Conservation (phyloP, 1,140 invertebrate species). For the Muscidifurax raptorellus region DNA sequence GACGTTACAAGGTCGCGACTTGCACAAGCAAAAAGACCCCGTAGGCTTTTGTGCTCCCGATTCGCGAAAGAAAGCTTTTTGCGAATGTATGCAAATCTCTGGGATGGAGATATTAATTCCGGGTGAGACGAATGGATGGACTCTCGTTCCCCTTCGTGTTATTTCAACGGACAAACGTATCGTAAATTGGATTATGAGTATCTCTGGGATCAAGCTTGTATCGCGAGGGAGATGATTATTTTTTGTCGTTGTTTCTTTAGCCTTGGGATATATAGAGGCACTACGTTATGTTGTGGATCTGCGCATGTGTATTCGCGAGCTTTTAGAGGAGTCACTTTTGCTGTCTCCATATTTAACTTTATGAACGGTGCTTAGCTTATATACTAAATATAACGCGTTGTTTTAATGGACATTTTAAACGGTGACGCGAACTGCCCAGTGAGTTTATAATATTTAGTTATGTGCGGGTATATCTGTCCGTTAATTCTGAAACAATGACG, state of each 20-base stretch:
- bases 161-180: neutral
- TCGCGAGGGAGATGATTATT: too few relatives aligned
- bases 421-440: neutral
- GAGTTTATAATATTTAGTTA: neutral
- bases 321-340: neutral
- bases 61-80: neutral
- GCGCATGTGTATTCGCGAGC: too few relatives aligned
- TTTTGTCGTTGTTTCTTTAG: too few relatives aligned
- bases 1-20: slow-evolving; percentile 25
- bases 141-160: neutral
- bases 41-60: neutral
- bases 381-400: neutral
- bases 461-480: neutral
- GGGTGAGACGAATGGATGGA: neutral
- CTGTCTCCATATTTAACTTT: neutral
- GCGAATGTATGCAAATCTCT: neutral
- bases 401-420: neutral
- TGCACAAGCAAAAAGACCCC: slow-evolving; percentile 19
- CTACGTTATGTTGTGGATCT: neutral
- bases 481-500: neutral
- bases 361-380: neutral
- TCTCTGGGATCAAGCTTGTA: neutral
- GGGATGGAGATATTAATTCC: neutral
- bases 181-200: neutral
- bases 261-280: neutral